These are phyloP conservation scores for Leptoteleia sp. DNA, from an alignment of 1,140 invertebrate species.

Conservation along the genomic window DNA sequence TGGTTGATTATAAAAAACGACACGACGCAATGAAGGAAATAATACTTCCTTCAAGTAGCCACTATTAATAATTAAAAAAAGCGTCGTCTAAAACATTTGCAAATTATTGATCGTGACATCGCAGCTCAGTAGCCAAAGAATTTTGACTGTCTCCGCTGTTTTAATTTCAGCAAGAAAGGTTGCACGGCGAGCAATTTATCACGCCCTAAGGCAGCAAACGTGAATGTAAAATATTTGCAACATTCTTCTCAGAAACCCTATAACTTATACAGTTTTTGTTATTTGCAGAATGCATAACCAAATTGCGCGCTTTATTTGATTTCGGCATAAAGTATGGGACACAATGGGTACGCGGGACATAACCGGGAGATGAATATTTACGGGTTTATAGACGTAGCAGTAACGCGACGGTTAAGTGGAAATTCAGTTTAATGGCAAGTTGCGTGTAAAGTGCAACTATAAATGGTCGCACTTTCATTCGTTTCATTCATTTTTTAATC, in stretches of 20 bases:
- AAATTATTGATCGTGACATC: constrained; percentile 16
- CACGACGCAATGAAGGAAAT: neutral
- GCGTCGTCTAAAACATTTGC: neutral
- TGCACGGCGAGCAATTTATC: constrained; percentile 25
- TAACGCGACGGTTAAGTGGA: constrained; percentile 14
- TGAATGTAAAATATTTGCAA: constrained; percentile 39
- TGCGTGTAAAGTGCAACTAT: neutral
- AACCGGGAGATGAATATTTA: constrained; percentile 40
- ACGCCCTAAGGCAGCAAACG: constrained; percentile 16
- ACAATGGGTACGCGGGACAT: constrained; percentile 23
- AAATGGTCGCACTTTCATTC: neutral
- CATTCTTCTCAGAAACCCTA: constrained; percentile 28
- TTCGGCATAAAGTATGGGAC: constrained; percentile 35
- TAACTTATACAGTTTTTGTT: constrained; percentile 40
- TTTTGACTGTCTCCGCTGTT: neutral
- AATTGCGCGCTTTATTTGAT: constrained; percentile 47
- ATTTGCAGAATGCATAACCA: constrained; percentile 34
- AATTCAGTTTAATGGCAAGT: constrained; percentile 19
- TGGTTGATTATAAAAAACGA: neutral
- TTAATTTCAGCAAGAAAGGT: neutral
- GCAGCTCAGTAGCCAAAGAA: constrained; percentile 10
- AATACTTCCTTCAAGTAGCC: too few species aligned
- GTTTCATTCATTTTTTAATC: too few species aligned
- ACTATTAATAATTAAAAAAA: too few species aligned
- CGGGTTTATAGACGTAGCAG: constrained; percentile 24